A percentile compares a stretch with the other conserved stretches of the same genome.
phyloP scores from a whole-genome alignment of 2,797 vertebrate genomes.

The Acanthurus tractus region DNA sequence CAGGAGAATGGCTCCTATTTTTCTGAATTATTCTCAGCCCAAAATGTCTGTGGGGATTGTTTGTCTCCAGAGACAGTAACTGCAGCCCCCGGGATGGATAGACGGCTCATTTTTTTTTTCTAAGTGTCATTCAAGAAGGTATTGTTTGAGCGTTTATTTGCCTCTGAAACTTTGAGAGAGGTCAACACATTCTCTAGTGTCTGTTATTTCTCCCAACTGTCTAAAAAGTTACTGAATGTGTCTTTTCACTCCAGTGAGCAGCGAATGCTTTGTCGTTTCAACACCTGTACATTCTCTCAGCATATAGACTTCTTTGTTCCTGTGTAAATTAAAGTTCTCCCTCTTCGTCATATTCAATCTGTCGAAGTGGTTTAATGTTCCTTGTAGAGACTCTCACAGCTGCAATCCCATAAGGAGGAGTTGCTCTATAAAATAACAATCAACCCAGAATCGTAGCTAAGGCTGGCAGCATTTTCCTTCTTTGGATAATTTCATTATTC shows the following conservation, averaged over 20 bases:
- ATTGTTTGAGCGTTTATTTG: slow-evolving; percentile 38
- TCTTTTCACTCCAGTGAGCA: slow-evolving; percentile 37
- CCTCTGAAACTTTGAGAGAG: slow-evolving; percentile 33
- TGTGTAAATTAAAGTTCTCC: slow-evolving; percentile 22
- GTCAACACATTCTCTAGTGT: slow-evolving; percentile 33
- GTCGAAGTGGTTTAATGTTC: slow-evolving; percentile 31
- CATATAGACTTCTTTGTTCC: slow-evolving; percentile 25
- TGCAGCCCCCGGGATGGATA: slow-evolving; percentile 38
- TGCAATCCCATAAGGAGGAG: slow-evolving; percentile 17
- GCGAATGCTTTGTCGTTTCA: slow-evolving; percentile 31
- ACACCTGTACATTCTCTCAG: slow-evolving; percentile 28
- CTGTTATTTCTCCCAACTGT: slow-evolving; percentile 20
- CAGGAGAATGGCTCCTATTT: slow-evolving; percentile 38
- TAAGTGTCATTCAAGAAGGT: slow-evolving; percentile 34
- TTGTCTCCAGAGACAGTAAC: slow-evolving; percentile 51
- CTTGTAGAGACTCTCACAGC: slow-evolving; percentile 21
- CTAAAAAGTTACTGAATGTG: slow-evolving; percentile 14
- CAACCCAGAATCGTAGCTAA: slow-evolving; percentile 23
- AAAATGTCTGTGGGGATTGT: slow-evolving; percentile 52
- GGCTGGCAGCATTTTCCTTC: slow-evolving; percentile 11
- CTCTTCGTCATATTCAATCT: slow-evolving; percentile 24
- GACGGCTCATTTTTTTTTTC: slow-evolving; percentile 5
- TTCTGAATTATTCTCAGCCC: slow-evolving; percentile 36
- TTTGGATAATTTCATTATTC: slow-evolving; percentile 45
- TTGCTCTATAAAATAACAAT: slow-evolving; percentile 38